Conservation (phyloP, 2,797 vertebrate genomes). For the Martes flavigula region DNA sequence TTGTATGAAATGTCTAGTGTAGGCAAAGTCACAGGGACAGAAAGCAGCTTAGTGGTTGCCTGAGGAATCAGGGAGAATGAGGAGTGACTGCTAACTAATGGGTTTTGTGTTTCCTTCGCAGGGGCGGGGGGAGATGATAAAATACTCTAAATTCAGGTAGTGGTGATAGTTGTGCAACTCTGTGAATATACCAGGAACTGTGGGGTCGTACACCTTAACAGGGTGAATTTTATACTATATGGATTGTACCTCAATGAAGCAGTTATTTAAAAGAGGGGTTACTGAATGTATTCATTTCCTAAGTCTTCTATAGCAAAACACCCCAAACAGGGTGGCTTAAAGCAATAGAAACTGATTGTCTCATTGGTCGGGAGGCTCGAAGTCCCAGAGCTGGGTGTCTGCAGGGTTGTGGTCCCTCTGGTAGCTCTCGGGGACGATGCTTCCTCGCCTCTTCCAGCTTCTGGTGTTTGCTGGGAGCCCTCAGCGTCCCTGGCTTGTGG, state of each 20-base stretch:
- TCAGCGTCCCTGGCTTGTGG: background rate
- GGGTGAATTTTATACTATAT: background rate
- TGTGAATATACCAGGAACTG: background rate
- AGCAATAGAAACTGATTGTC: background rate
- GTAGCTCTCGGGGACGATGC: background rate
- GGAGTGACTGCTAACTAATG: background rate
- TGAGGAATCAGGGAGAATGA: background rate
- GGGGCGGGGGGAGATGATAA: background rate
- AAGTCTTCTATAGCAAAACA: background rate
- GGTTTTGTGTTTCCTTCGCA: background rate
- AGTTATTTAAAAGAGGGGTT: background rate
- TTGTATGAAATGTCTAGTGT: background rate
- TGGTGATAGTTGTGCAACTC: background rate
- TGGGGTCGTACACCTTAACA: background rate
- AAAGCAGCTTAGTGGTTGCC: background rate
- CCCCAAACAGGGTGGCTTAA: background rate
- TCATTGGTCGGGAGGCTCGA: background rate
- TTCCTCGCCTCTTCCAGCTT: background rate
- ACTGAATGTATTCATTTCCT: background rate
- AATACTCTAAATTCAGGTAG: background rate
- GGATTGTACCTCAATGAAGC: background rate
- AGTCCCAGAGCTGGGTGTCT: too few species aligned
- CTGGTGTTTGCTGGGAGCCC: too few species aligned
- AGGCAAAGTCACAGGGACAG: background rate
- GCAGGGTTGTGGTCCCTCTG: background rate